These are phyloP conservation scores for Asarcornis scutulata DNA, from an alignment of 2,113 vertebrate species.

Conservation along the genomic window DNA sequence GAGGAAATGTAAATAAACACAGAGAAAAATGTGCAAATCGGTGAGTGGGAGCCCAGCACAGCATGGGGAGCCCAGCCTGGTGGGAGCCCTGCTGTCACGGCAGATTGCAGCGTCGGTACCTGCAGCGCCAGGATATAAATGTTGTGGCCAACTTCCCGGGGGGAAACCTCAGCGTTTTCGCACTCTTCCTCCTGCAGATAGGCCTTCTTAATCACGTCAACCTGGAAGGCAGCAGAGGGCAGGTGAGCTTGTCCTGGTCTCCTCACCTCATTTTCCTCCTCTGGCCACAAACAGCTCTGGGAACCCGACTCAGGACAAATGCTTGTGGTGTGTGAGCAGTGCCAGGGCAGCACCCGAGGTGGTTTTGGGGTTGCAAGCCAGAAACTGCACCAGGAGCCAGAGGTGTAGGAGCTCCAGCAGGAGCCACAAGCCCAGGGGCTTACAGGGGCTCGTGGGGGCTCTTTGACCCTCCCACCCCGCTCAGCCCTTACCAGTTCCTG, in stretches of 20 bases:
- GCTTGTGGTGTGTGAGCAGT: no score
- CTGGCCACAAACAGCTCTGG: fast-evolving
- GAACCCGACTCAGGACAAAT: background rate
- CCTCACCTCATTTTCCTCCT: background rate
- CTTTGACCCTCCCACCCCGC: background rate
- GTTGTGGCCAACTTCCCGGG: conserved; percentile 95
- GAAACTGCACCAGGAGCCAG: fast-evolving
- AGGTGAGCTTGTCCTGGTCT: background rate
- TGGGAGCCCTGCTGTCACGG: background rate
- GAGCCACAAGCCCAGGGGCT: background rate
- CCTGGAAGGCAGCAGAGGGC: conserved; percentile 70
- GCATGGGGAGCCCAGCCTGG: background rate
- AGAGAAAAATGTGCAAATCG: background rate
- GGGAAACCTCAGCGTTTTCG: conserved; percentile 88
- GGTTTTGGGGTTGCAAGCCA: background rate
- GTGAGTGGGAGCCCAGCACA: background rate
- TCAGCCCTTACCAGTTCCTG: conserved; percentile 88
- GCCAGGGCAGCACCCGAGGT: fast-evolving
- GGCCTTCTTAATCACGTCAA: conserved; percentile 96
- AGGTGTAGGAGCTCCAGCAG: background rate
- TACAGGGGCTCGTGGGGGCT: background rate
- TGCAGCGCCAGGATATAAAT: conserved; percentile 97
- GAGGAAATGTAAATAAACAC: background rate
- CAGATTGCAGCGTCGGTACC: conserved; percentile 71
- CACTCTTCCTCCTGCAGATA: conserved; percentile 91